Percentiles rank a stretch among this genome's conserved stretches.
Evolutionary conservation across 2,888 invertebrate species (phyloP).

Genomic region (Lepeophtheirus nordmannii): DNA sequence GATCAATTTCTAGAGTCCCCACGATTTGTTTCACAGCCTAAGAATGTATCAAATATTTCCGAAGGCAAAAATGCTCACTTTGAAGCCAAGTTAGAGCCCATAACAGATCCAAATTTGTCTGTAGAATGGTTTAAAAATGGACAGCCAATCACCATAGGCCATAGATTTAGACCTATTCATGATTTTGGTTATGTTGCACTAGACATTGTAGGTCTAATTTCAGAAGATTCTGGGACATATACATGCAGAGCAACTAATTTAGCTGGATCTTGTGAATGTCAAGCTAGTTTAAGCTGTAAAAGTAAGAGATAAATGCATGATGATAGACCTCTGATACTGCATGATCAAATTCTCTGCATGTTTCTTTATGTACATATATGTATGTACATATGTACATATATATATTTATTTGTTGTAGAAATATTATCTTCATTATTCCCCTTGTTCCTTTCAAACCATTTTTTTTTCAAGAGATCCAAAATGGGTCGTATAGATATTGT

Average conservation of each 20-base stretch:
- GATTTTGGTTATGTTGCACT: constrained; percentile 97
- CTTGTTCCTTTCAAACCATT: too few relatives aligned
- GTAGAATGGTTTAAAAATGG: constrained; percentile 96
- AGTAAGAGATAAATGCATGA: constrained; percentile 29
- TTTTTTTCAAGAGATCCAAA: too few relatives aligned
- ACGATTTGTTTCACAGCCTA: constrained; percentile 68
- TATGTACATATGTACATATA: too few relatives aligned
- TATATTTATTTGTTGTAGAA: too few relatives aligned
- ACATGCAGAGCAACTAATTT: constrained; percentile 82
- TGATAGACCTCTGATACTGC: background rate
- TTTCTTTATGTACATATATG: background rate
- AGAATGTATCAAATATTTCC: constrained; percentile 62
- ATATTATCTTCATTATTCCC: too few relatives aligned
- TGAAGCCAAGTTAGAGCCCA: constrained; percentile 90
- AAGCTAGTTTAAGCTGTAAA: constrained; percentile 31
- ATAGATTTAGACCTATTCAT: constrained; percentile 86
- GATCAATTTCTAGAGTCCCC: constrained; percentile 69
- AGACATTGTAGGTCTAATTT: constrained; percentile 85
- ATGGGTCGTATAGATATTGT: too few relatives aligned
- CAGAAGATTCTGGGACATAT: constrained; percentile 86
- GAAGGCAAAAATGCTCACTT: constrained; percentile 91
- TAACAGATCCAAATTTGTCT: constrained; percentile 86
- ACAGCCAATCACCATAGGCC: constrained; percentile 75
- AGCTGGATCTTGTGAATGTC: constrained; percentile 70
- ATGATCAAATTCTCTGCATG: background rate